Evolutionary conservation across 2,797 vertebrate genomes (phyloP).

Genomic region (Octomys mimax): DNA sequence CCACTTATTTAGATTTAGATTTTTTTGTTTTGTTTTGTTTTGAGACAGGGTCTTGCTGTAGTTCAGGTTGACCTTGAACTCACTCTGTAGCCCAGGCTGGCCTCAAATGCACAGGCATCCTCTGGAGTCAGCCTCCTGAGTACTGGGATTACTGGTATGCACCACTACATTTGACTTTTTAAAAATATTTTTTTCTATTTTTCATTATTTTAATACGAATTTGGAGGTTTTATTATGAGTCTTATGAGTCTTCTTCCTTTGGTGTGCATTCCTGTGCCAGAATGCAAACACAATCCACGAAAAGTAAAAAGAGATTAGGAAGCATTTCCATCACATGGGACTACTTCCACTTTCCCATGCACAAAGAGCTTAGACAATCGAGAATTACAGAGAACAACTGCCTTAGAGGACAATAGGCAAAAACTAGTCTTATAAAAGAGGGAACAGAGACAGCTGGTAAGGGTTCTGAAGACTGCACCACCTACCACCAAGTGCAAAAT

Average conservation of each 20-base stretch:
- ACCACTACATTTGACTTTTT: background rate
- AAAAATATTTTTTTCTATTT: background rate
- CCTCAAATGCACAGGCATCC: background rate
- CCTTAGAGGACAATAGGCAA: background rate
- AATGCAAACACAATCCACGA: background rate
- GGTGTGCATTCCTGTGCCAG: background rate
- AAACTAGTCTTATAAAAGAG: background rate
- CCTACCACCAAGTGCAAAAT: background rate
- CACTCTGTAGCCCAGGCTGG: background rate
- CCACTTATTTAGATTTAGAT: background rate
- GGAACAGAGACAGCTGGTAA: background rate
- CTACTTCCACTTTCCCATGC: background rate
- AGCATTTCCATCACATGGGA: background rate
- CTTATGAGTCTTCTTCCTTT: background rate
- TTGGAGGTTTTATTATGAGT: background rate
- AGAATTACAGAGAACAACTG: background rate
- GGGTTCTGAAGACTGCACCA: background rate
- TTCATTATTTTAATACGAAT: constrained; percentile 35
- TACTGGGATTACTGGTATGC: background rate
- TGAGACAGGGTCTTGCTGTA: background rate
- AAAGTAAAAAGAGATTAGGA: background rate
- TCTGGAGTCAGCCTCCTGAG: background rate
- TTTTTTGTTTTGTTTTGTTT: background rate
- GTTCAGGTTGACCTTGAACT: background rate
- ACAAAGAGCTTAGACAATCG: background rate